These are phyloP conservation scores for Melieria crassipennis DNA, from an alignment of 2,888 invertebrate genomes.

Conservation along the genomic window DNA sequence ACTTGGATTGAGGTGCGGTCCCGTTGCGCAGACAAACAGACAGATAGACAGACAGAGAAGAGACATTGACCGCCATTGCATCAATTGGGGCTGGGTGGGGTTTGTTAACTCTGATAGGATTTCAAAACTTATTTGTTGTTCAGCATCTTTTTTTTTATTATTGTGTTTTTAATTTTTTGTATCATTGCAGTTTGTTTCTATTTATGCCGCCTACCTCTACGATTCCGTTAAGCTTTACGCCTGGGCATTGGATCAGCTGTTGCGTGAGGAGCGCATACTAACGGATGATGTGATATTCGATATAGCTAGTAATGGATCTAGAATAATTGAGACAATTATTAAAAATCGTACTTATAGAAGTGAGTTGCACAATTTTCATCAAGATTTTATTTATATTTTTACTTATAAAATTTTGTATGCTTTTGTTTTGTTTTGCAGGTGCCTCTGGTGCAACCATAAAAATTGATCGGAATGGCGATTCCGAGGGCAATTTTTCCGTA, in stretches of 20 bases:
- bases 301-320: slow-evolving; percentile 84
- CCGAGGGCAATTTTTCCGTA: slow-evolving; percentile 97
- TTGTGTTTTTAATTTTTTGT: slow-evolving; percentile 6
- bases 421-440: slow-evolving; percentile 70
- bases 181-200: slow-evolving; percentile 76
- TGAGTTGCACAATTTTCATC: slow-evolving; percentile 72
- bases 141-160: background rate
- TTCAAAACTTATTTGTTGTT: background rate
- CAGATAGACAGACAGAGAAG: too few relatives aligned
- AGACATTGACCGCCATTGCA: too few relatives aligned
- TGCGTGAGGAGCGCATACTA: slow-evolving; percentile 69
- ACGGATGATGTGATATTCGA: slow-evolving; percentile 73
- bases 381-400: background rate
- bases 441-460: slow-evolving; percentile 93
- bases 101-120: too few relatives aligned
- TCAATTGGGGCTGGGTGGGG: too few relatives aligned
- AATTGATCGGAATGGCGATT: slow-evolving; percentile 92
- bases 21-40: too few relatives aligned
- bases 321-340: slow-evolving; percentile 87
- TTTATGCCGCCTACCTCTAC: slow-evolving; percentile 93
- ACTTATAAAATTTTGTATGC: slow-evolving; percentile 5
- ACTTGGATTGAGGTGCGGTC: too few relatives aligned
- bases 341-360: slow-evolving; percentile 86
- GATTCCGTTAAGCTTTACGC: slow-evolving; percentile 95
- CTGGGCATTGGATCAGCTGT: slow-evolving; percentile 79